These are phyloP conservation scores for Pseudopleuronectes americanus DNA, from an alignment of 2,797 vertebrate species.

Conservation along the genomic window DNA sequence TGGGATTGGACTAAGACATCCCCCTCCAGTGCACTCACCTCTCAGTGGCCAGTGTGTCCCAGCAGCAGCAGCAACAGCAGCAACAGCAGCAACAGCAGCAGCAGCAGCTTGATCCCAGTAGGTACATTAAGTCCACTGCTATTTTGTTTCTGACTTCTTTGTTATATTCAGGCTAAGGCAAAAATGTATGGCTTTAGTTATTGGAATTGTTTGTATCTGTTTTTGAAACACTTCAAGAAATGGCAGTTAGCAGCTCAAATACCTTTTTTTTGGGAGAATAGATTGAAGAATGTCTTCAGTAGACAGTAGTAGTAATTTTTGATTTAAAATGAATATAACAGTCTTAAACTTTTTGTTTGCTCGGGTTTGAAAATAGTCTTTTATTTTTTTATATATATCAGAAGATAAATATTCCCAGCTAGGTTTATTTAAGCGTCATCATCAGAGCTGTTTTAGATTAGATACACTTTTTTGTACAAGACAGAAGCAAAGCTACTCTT, in stretches of 20 bases:
- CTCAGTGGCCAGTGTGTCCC: conserved; percentile 22
- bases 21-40: conserved; percentile 18
- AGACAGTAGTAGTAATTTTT: no score
- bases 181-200: no score
- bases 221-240: not conserved
- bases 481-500: no score
- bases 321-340: no score
- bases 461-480: no score
- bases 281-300: not conserved
- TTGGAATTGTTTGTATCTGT: not conserved
- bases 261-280: not conserved
- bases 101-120: conserved; percentile 4
- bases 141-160: not conserved
- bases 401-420: no score
- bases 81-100: conserved; percentile 15
- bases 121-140: conserved; percentile 15
- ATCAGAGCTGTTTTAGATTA: no score
- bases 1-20: conserved; percentile 35
- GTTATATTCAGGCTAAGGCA: not conserved
- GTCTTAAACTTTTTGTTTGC: no score
- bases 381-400: no score
- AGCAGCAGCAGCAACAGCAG: conserved; percentile 29
- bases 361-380: no score
- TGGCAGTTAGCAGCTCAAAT: not conserved
- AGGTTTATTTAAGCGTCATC: no score